Evolutionary conservation across 2,797 vertebrate genomes (phyloP).

Genomic region (Phrynocephalus guinanensis): DNA sequence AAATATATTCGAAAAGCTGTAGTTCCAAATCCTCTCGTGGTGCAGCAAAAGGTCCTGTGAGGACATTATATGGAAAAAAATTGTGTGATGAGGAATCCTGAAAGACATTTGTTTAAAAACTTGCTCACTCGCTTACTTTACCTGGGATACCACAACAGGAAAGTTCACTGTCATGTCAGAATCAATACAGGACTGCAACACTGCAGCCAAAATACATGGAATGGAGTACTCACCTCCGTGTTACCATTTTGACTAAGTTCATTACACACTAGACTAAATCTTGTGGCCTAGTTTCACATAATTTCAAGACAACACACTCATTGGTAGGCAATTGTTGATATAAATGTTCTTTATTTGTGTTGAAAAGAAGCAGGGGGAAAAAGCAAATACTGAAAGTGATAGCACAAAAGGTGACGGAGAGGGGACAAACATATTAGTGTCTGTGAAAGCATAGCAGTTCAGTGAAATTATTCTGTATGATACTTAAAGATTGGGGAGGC

Average conservation of each 20-base stretch:
- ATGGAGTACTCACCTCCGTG: background rate
- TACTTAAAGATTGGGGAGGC: constrained; percentile 26
- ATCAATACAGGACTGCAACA: no score
- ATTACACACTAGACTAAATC: background rate
- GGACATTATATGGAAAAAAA: background rate
- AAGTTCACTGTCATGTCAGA: background rate
- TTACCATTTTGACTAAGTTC: background rate
- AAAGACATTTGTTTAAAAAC: background rate
- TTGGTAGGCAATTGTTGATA: background rate
- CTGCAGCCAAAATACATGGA: background rate
- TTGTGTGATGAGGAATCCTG: background rate
- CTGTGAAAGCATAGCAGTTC: constrained; percentile 60
- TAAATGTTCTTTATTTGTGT: constrained; percentile 57
- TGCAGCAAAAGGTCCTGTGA: no score
- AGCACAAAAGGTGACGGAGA: constrained; percentile 58
- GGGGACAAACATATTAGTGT: constrained; percentile 74
- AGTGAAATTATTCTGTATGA: constrained; percentile 34
- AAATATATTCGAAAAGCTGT: background rate
- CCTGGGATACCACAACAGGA: no score
- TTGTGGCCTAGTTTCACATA: background rate
- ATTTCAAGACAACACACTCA: background rate
- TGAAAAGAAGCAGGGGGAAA: constrained; percentile 54
- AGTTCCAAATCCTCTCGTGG: background rate
- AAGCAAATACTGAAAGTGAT: constrained; percentile 55
- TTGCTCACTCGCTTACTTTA: background rate